Conservation (phyloP, 1,140 invertebrate genomes). For the Pogonomyrmex californicus region DNA sequence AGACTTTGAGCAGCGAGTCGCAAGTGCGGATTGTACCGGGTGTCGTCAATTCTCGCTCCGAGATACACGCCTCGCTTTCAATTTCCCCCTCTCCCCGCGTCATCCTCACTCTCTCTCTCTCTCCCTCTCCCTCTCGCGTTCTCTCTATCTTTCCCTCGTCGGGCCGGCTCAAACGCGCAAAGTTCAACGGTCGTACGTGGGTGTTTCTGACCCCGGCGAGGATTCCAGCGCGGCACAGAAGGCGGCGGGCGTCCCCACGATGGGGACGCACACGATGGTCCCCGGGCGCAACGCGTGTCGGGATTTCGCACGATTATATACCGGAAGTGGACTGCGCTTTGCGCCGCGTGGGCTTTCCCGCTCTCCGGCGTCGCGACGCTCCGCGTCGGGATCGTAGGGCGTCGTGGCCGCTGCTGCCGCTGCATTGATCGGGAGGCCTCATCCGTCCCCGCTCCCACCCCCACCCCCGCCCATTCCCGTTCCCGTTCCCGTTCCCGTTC, state of each 20-base stretch:
- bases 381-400: slow-evolving; percentile 79
- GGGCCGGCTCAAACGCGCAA: slow-evolving; percentile 47
- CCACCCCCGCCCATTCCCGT: slow-evolving; percentile 64
- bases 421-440: slow-evolving; percentile 85
- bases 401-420: slow-evolving; percentile 78
- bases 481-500: slow-evolving; percentile 59
- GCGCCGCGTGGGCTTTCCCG: slow-evolving; percentile 51
- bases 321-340: slow-evolving; percentile 58
- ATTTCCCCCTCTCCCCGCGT: slow-evolving; percentile 45
- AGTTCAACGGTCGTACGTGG: slow-evolving; percentile 63
- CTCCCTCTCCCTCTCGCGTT: slow-evolving; percentile 48
- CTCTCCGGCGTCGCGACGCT: slow-evolving; percentile 47
- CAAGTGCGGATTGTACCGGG: slow-evolving; percentile 17
- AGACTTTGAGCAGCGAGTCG: background rate
- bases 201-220: slow-evolving; percentile 61
- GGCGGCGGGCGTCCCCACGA: slow-evolving; percentile 36
- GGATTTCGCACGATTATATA: slow-evolving; percentile 38
- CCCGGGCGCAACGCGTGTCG: slow-evolving; percentile 57
- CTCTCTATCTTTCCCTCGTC: slow-evolving; percentile 33
- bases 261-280: slow-evolving; percentile 13
- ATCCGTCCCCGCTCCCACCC: slow-evolving; percentile 76
- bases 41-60: slow-evolving; percentile 54
- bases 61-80: slow-evolving; percentile 49
- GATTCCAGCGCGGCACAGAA: slow-evolving; percentile 20
- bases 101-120: slow-evolving; percentile 28